These are phyloP conservation scores for Gerris lacustris DNA, from an alignment of 2,888 invertebrate species.

Conservation along the genomic window DNA sequence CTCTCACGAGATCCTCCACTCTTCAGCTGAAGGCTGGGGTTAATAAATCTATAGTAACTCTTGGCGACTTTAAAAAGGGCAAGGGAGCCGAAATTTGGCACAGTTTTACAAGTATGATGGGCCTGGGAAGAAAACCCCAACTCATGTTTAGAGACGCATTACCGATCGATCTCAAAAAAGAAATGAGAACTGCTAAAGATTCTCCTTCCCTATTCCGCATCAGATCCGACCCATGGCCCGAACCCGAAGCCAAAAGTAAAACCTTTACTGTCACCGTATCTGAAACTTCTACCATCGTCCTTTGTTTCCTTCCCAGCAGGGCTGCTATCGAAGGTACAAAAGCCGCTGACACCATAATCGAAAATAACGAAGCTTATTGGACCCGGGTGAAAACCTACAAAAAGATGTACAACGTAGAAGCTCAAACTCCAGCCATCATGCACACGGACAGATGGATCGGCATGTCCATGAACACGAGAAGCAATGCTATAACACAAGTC, in stretches of 20 bases:
- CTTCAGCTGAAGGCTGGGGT: not conserved
- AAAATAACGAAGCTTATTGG: constrained; percentile 1
- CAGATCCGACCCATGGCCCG: constrained; percentile 15
- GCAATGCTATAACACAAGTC: constrained; percentile 42
- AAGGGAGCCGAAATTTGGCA: not conserved
- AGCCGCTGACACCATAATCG: not conserved
- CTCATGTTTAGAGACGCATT: not conserved
- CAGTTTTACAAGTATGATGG: too few species aligned
- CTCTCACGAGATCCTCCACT: not conserved
- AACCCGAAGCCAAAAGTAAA: not conserved
- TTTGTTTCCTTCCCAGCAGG: constrained; percentile 6
- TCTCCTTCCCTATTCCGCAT: constrained; percentile 21
- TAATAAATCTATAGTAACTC: not conserved
- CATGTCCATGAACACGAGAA: constrained; percentile 6
- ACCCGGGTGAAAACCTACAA: not conserved
- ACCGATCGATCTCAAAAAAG: not conserved
- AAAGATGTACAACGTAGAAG: not conserved
- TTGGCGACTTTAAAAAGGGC: not conserved
- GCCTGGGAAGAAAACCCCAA: too few species aligned
- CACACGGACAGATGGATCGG: constrained; percentile 4
- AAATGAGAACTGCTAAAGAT: not conserved
- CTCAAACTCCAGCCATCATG: not conserved
- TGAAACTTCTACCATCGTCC: constrained; percentile 17
- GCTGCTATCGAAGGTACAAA: not conserved
- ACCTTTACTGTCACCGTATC: constrained; percentile 14